Conservation (phyloP, 2,113 vertebrate genomes). For the Leptocoma aspasia region DNA sequence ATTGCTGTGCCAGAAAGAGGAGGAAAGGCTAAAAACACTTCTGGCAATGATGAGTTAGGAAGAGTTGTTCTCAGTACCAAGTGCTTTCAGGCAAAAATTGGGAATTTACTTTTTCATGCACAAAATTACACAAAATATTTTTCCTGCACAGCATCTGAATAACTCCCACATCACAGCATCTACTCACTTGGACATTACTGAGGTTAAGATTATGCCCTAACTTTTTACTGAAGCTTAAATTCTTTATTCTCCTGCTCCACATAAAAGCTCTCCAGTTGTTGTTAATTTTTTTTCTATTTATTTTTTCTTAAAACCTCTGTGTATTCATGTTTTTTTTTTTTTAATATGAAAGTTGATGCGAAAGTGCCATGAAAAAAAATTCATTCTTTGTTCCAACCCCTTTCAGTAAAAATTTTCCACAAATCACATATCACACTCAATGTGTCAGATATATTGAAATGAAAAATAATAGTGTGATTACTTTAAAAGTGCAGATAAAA, state of each 20-base stretch:
- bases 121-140: not conserved
- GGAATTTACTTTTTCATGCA: not conserved
- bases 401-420: not conserved
- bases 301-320: not conserved
- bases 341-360: not conserved
- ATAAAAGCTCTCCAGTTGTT: not conserved
- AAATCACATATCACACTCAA: not conserved
- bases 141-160: not conserved
- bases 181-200: not conserved
- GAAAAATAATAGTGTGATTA: not conserved
- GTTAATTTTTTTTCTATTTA: not conserved
- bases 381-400: accelerated
- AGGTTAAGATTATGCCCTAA: not conserved
- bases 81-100: not conserved
- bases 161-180: not conserved
- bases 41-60: not conserved
- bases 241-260: not conserved
- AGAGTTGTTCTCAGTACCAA: not conserved
- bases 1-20: not conserved
- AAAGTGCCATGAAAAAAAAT: accelerated
- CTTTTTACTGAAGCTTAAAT: not conserved
- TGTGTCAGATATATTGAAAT: not conserved
- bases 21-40: not conserved
- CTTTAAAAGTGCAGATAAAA: not conserved
- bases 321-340: not conserved